These are phyloP conservation scores for Mimumesa dahlbomi DNA, from an alignment of 2,888 invertebrate species.

Conservation along the genomic window DNA sequence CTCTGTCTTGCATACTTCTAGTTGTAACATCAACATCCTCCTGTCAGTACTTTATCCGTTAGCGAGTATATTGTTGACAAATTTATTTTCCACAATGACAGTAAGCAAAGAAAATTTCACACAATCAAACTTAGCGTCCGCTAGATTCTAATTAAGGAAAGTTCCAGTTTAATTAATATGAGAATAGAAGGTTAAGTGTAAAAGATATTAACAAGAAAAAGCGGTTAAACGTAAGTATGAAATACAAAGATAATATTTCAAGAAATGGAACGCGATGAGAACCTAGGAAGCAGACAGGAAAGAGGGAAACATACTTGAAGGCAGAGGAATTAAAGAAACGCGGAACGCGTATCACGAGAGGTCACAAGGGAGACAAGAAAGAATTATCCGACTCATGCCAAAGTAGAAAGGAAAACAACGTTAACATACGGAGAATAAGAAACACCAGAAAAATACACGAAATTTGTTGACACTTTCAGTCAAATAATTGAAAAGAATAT, in stretches of 20 bases:
- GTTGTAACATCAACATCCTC: no score
- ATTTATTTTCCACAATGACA: no score
- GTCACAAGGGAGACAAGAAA: not conserved
- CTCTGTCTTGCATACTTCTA: constrained; percentile 1
- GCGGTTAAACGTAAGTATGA: not conserved
- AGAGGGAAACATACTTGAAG: not conserved
- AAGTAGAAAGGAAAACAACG: not conserved
- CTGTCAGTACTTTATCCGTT: no score
- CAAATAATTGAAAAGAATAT: not conserved
- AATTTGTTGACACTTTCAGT: not conserved
- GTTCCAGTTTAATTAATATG: constrained; percentile 2
- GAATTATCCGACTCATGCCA: not conserved
- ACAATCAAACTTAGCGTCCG: no score
- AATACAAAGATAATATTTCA: not conserved
- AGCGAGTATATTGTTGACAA: no score
- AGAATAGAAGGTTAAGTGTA: not conserved
- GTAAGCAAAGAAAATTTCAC: no score
- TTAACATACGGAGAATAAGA: not conserved
- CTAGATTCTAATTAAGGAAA: no score
- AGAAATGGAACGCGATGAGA: not conserved
- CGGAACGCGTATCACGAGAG: not conserved
- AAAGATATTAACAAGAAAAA: not conserved
- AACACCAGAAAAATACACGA: not conserved
- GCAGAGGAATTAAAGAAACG: not conserved
- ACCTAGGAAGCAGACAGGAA: not conserved